Base-by-base conservation (phyloP, 2,113 vertebrate genomes). In the Chiloscyllium plagiosum region DNA sequence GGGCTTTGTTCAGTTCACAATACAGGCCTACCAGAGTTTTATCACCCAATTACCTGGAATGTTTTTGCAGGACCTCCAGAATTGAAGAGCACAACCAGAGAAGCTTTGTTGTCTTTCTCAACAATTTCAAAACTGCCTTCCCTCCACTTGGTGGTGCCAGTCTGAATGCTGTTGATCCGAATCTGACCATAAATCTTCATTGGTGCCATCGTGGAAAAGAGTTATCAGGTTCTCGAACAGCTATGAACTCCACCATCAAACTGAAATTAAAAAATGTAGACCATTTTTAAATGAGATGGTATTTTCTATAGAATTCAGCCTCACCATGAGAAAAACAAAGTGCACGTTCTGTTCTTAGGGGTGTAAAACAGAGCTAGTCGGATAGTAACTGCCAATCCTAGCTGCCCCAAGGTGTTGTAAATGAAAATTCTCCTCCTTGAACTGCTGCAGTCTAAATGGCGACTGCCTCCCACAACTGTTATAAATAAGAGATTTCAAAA, bases 81-180 rank as follows among this genome's bases (percentile, higher is more conserved):
- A 96, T 96, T 99, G 97, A 99, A 99, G 96, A 98, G 98, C 93
- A 99, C 96, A 37, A 98, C 97, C 47, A 99, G 97, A 96, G 96
- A 99, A 96, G 98, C 97, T 98, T 99, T 99, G 97, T 98, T 99
- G 96, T 99, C 99, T 96, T 98, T 99, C 97, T 99, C 99, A 96
- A 98, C 97, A 95, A 99, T 98, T 97, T 99, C 99, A 97, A 99
- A 99, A 26, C 98, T 98, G 69, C 99, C 99, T 96, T 99, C 99
- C 97, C 98, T 99, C 99, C 99, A 99, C 76, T 98, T 98, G 13
- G 98, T 99, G 96, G 98, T 98, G 19, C 99, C 99, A 70, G 98
- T 97, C 20, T 99, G 98, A 17, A 98, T 96, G 96, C 98, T 98
- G 96, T 96, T 97, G 93, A 99, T 97, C 96, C 99, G 98, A 96